Base-by-base conservation (phyloP, 1,140 invertebrate genomes). In the Pinna nobilis region DNA sequence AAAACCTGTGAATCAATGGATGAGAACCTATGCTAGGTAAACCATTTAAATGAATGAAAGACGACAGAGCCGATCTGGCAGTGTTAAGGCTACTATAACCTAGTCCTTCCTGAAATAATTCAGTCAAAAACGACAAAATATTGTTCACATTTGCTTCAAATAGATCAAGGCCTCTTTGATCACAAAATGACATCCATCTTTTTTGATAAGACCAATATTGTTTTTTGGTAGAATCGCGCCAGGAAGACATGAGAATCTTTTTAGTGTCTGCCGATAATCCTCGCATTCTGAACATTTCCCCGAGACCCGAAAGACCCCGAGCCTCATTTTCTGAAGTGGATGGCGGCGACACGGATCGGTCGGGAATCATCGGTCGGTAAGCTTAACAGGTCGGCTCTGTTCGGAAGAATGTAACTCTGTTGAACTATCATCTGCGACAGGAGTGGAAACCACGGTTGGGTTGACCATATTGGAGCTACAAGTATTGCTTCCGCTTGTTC, bases 51-150 rank as follows among this genome's bases (percentile, higher is more conserved):
- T 70, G 2, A 25, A 64, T 55, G 23, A 74, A 69, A 30, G 70
- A 35, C 15, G 69, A 69, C 11, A 71, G 41, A 7, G 74, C 76
- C 15, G 33, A 28, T 35, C 70, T 13, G 11, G 71, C 71, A 32
- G 68, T 74, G 35, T 78, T 78, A n/a, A 78, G 18, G n/a, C 63
- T 35, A 57, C 63, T 68, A 47, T 74, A 78, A 20, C 67, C 50
- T 7, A 70, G 32, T 2, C 63, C 64, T 20, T 23, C 25, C 6
- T 70, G 15, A 68, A 61, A 78, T 2, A 67, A 51, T 9, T 33
- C n/a, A 25, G 63, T 71, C 1, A 78, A 50, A 64, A 71, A 78
- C 15, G 67, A 51, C 3, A 75, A 39, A 13, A 69, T 35, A 11
- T 44, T 9, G 23, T 69, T 53, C 60, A 70, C 9, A 75, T 44